Conservation (phyloP, 2,113 vertebrate genomes). For the Petroica traversi region DNA sequence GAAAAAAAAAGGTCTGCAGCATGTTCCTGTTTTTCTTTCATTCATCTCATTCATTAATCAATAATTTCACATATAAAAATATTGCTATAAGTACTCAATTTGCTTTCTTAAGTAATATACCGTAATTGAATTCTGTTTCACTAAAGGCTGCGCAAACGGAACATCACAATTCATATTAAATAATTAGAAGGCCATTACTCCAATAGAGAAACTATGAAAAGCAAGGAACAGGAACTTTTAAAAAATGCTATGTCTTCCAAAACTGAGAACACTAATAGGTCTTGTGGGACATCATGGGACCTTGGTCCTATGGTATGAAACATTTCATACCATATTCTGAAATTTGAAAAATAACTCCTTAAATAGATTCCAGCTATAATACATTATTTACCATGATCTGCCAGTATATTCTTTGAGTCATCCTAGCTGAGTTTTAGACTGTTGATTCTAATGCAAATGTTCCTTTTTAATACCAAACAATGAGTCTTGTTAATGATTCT, state of each 20-base stretch:
- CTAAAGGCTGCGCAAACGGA: not conserved
- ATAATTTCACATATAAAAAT: not conserved
- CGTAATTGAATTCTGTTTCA: not conserved
- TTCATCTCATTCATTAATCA: not conserved
- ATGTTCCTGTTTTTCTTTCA: not conserved
- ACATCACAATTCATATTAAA: not conserved
- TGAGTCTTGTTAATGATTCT: not conserved
- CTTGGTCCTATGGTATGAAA: too few relatives aligned
- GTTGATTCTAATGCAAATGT: not conserved
- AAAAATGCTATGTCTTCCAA: not conserved
- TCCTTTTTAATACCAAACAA: not conserved
- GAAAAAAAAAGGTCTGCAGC: not conserved
- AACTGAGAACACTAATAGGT: not conserved
- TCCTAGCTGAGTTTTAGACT: not conserved
- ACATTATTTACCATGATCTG: not conserved
- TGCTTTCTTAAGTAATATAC: not conserved
- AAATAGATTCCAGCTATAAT: not conserved
- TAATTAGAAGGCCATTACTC: not conserved
- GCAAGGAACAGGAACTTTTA: not conserved
- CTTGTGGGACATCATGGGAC: not conserved
- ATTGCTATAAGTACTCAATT: not conserved
- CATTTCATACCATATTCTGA: not conserved
- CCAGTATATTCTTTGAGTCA: not conserved
- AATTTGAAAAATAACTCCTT: not conserved
- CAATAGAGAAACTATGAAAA: not conserved